Evolutionary conservation across 2,113 vertebrate genomes (phyloP), one percentile per base, ranked within the genome.

Genomic region (Microtus montanus): DNA sequence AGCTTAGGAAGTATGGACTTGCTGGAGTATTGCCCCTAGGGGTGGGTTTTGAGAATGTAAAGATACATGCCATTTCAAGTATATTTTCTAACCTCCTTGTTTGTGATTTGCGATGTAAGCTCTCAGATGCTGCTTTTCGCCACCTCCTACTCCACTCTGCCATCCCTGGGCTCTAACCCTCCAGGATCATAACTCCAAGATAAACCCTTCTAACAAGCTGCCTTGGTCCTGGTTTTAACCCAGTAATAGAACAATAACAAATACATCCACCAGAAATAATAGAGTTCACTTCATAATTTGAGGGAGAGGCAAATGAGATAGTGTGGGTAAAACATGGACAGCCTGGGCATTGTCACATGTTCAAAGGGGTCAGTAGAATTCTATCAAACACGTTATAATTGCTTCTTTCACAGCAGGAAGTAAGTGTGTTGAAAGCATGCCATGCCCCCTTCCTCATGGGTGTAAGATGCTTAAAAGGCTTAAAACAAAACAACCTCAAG

Each of bases 401-500:
- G 80, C 64, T 87, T 80, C 91, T 95, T 91, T 83, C 41, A 44
- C 30, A 86, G 33, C 73, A 90, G 30, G 26, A 91, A 33, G 7
- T 49, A 61, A 77, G 35, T 68, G 19, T 35, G 64, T 78, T 74
- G 85, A 93, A 88, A 92, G 35, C 44, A 64, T 26, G 52, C 68
- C 8, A 12, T 35, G 49, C 73, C 52, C 77, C 88, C 70, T 33
- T 38, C 49, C 26, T 89, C n/a, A 0, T 78, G 58, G 83, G 47
- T 89, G 10, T 79, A 91, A 63, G 38, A 75, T 73, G 49, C 77
- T 74, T 80, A 41, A 38, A 71, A 94, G 77, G 7, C 71, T 88
- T 75, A 82, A 77, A 64, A 33, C 28, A 93, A 93, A 95, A 87
- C 28, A 90, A 77, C 38, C 64, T 35, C 26, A 91, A 92, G 49